Conservation (phyloP, 2,113 vertebrate species). For the Anseranas semipalmata region DNA sequence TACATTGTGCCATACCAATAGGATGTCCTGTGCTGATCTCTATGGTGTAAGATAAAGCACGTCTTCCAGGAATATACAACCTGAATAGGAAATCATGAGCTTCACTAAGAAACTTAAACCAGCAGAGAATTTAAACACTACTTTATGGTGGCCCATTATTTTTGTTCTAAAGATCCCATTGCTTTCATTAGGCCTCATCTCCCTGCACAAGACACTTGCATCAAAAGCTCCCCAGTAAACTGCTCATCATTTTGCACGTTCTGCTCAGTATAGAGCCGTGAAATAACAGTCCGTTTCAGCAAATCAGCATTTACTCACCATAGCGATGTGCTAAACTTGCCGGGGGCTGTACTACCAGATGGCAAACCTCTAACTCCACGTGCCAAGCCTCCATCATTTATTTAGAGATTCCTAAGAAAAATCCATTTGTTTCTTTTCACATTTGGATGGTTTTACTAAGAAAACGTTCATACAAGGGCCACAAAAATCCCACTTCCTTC, state of each 20-base stretch:
- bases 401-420: neutral
- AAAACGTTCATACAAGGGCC: neutral
- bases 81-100: neutral
- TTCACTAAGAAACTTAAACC: neutral
- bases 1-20: accelerated
- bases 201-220: neutral
- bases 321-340: neutral
- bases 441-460: neutral
- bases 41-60: neutral
- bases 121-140: neutral
- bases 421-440: neutral
- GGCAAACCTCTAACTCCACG: neutral
- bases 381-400: neutral
- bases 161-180: neutral
- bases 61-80: neutral
- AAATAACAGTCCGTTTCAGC: neutral
- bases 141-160: neutral
- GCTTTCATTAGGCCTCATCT: neutral
- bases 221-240: neutral
- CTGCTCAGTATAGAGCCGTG: neutral
- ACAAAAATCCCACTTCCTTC: neutral
- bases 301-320: neutral
- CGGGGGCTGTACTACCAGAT: neutral
- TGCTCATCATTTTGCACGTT: neutral
- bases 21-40: neutral